phyloP scores from a whole-genome alignment of 2,113 vertebrate genomes.

The Hystrix brachyura region DNA sequence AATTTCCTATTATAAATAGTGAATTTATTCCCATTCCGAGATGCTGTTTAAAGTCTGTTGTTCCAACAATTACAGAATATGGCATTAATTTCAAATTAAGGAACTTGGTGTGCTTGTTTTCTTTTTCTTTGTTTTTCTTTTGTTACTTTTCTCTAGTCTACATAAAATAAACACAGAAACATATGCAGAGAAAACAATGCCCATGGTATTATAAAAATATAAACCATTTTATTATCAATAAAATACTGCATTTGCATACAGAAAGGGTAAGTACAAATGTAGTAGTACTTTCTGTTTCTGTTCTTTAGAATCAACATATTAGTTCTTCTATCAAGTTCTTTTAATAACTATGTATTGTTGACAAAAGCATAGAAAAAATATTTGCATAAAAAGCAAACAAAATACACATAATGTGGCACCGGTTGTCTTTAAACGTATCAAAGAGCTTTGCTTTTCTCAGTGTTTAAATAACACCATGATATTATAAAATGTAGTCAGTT shows the following conservation, averaged over 20 bases:
- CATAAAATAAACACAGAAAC: background rate
- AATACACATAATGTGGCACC: background rate
- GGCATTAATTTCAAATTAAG: conserved; percentile 45
- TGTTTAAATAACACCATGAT: conserved; percentile 31
- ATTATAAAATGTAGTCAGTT: conserved; percentile 4
- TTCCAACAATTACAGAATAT: background rate
- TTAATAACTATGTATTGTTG: conserved; percentile 38
- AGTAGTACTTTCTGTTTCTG: background rate
- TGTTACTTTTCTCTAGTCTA: background rate
- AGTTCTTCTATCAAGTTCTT: background rate
- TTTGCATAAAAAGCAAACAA: conserved; percentile 61
- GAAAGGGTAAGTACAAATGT: background rate
- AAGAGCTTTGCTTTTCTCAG: conserved; percentile 27
- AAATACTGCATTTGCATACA: background rate
- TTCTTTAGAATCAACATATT: conserved; percentile 1
- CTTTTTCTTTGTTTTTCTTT: background rate
- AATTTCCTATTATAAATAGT: background rate
- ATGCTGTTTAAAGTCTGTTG: background rate
- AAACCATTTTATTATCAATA: conserved; percentile 25
- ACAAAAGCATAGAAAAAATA: conserved; percentile 53
- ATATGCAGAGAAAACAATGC: background rate
- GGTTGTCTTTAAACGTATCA: conserved; percentile 4
- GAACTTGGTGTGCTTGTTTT: background rate
- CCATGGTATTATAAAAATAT: background rate
- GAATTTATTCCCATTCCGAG: background rate